Evolutionary conservation across 2,797 vertebrate species (phyloP).

Genomic region (Arctocebus calabarensis): DNA sequence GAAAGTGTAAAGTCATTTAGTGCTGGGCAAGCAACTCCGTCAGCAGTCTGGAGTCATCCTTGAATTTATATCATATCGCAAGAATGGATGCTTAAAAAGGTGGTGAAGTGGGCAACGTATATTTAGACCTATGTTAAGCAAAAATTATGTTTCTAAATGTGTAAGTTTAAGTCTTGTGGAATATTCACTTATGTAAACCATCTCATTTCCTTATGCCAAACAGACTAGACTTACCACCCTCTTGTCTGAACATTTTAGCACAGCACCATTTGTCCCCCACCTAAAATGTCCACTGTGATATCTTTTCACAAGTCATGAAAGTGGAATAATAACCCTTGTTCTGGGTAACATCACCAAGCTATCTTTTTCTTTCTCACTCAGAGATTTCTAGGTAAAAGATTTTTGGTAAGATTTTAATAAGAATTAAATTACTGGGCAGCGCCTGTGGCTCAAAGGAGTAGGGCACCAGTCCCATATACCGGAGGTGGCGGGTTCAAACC

Average conservation of each 20-base stretch:
- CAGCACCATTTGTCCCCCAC: not conserved
- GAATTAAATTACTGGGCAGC: not conserved
- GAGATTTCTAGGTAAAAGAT: constrained; percentile 11
- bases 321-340: not conserved
- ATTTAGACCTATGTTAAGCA: constrained; percentile 48
- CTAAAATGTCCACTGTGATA: not conserved
- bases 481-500: too few relatives aligned
- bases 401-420: not conserved
- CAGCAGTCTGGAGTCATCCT: not conserved
- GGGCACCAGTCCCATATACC: too few relatives aligned
- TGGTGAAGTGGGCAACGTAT: not conserved
- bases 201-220: constrained; percentile 37
- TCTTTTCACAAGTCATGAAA: not conserved
- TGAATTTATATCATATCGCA: constrained; percentile 2
- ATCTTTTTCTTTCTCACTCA: not conserved
- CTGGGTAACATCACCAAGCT: not conserved
- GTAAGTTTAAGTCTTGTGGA: constrained; percentile 33
- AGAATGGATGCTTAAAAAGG: constrained; percentile 14
- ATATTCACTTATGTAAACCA: constrained; percentile 32
- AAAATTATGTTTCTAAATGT: constrained; percentile 20
- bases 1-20: not conserved
- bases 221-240: constrained; percentile 4
- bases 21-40: not conserved
- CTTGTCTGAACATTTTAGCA: not conserved
- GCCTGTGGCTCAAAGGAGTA: too few relatives aligned